These are phyloP conservation scores for Noctua fimbriata DNA, from an alignment of 2,888 invertebrate species.

Conservation along the genomic window DNA sequence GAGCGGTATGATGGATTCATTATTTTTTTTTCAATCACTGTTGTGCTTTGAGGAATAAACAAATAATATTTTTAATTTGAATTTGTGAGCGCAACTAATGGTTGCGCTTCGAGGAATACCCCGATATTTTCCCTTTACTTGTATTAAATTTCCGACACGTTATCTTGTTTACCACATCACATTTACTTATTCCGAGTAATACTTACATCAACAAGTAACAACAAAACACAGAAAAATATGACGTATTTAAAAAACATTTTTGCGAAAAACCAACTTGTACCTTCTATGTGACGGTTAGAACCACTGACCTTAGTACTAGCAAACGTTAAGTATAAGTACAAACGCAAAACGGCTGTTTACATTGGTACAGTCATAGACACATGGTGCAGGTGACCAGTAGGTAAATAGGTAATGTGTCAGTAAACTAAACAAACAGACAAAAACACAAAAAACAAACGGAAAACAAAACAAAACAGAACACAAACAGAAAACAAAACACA, in stretches of 20 bases:
- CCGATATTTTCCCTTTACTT: background rate
- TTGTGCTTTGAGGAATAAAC: too few relatives aligned
- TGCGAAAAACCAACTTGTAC: slow-evolving; percentile 32
- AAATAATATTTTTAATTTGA: too few relatives aligned
- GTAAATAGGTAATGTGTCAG: slow-evolving; percentile 7
- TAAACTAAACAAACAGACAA: too few relatives aligned
- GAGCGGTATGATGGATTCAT: too few relatives aligned
- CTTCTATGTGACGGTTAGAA: slow-evolving; percentile 37
- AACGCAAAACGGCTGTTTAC: slow-evolving; percentile 50
- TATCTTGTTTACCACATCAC: slow-evolving; percentile 14
- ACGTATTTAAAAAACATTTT: slow-evolving; percentile 67
- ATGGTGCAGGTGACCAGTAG: slow-evolving; percentile 25
- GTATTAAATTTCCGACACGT: too few relatives aligned
- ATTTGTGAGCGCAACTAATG: too few relatives aligned
- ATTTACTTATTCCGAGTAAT: slow-evolving; percentile 21
- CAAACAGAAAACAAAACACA: too few relatives aligned
- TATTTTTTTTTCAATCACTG: too few relatives aligned
- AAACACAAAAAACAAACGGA: too few relatives aligned
- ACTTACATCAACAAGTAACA: slow-evolving; percentile 72
- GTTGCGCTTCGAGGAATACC: too few relatives aligned
- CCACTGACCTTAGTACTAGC: slow-evolving; percentile 55
- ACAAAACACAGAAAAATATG: slow-evolving; percentile 65
- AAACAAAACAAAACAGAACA: too few relatives aligned
- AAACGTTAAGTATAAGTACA: slow-evolving; percentile 61
- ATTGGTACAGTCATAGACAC: slow-evolving; percentile 58